These are phyloP conservation scores for Priocnemis perturbator DNA, from an alignment of 2,888 invertebrate species.

Conservation along the genomic window DNA sequence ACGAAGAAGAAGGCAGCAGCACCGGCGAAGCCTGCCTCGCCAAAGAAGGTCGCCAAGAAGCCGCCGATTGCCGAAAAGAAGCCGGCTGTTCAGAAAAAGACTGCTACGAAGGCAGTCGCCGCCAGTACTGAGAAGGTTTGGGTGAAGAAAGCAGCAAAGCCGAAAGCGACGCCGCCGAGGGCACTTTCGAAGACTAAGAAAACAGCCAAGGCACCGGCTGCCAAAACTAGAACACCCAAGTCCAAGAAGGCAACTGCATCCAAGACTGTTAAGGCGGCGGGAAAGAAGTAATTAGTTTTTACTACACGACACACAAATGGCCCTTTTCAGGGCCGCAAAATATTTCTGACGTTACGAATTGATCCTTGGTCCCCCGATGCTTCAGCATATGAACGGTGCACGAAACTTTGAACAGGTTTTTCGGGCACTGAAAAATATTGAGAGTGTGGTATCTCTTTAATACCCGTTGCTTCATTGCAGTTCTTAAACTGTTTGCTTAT, in stretches of 20 bases:
- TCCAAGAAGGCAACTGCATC: slow-evolving; percentile 63
- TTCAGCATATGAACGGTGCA: no score
- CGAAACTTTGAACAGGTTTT: no score
- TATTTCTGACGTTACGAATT: slow-evolving; percentile 14
- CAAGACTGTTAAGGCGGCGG: slow-evolving; percentile 47
- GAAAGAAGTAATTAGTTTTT: slow-evolving; percentile 46
- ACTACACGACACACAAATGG: slow-evolving; percentile 39
- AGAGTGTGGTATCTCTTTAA: no score
- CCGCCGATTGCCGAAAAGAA: slow-evolving; percentile 39
- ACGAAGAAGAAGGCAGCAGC: slow-evolving; percentile 45
- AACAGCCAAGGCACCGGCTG: slow-evolving; percentile 67
- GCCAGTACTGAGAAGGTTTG: neutral
- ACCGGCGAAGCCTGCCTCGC: slow-evolving; percentile 58
- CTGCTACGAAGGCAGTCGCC: slow-evolving; percentile 40
- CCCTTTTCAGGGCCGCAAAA: slow-evolving; percentile 60
- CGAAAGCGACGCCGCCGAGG: slow-evolving; percentile 42
- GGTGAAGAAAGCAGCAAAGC: slow-evolving; percentile 43
- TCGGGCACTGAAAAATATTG: no score
- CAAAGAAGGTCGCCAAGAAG: slow-evolving; percentile 44
- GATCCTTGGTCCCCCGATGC: no score
- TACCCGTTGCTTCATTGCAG: no score
- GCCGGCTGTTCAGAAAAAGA: slow-evolving; percentile 42
- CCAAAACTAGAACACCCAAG: slow-evolving; percentile 71
- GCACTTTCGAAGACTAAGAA: slow-evolving; percentile 68
- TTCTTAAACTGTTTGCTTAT: no score